Evolutionary conservation across 2,888 invertebrate species (phyloP), one percentile per base, ranked within the genome.

Genomic region (Harpagoxenus sublaevis): DNA sequence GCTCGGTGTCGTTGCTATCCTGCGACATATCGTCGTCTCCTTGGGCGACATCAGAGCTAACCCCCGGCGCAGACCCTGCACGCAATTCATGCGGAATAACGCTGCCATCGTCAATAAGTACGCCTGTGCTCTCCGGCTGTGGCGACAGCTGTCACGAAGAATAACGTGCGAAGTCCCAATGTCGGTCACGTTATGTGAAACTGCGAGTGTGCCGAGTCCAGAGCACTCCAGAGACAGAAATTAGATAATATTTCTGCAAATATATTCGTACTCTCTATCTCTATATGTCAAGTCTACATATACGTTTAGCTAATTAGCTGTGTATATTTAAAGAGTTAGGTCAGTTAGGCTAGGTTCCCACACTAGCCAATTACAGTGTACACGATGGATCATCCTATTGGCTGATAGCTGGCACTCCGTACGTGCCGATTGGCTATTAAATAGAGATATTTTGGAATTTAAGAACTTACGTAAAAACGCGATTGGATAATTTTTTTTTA

Each of bases 61-160:
- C 31, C 55, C 51, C 2, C n/a, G 83, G 15, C 55, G 84, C 12
- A 85, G 42, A 62, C 79, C 39, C 60, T 66, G 79, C 35, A 66
- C 48, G 31, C 73, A 85, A 57, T 65, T 55, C 18, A 83, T n/a
- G 53, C 81, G 88, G 18, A 87, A 39, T 51, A 90, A 23, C 12
- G 42, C 86, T 71, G 88, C 79, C 92, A 85, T 89, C 5, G 8
- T 70, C 23, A 42, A 5, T 3, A 2, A 6, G 23, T n/a, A 53
- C 8, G 5, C 23, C 10, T 1, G 18, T 4, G 15, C 23, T 28
- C 23, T 35, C 12, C 4, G 12, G 12, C 15, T 42, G 28, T 45
- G 35, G 35, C 60, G 60, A 71, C 35, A 28, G 23, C 39, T 73
- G 48, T 60, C 60, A 51, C 73, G 28, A 70, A 23, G 12, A 51